Percentiles rank a stretch among this genome's conserved stretches.
Evolutionary conservation across 2,888 invertebrate species (phyloP).

Genomic region (Lottia scabra): DNA sequence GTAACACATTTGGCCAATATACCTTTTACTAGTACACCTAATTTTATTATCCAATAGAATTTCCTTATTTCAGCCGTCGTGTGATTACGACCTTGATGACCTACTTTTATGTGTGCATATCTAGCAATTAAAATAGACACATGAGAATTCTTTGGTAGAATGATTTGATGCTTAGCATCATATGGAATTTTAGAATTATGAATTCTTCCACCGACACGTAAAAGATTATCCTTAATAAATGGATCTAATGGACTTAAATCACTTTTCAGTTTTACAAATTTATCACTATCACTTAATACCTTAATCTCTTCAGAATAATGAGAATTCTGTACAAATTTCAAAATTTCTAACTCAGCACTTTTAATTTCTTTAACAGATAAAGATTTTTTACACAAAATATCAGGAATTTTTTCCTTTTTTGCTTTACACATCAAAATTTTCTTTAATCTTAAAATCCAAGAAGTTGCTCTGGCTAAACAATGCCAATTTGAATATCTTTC

Average conservation of each 20-base stretch:
- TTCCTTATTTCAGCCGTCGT: background rate
- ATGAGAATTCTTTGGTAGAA: slow-evolving; percentile 9
- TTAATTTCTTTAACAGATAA: too few species aligned
- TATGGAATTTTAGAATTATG: background rate
- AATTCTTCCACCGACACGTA: slow-evolving; percentile 6
- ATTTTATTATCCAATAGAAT: slow-evolving; percentile 11
- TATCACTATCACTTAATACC: background rate
- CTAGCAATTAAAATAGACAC: slow-evolving; percentile 10
- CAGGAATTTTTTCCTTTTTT: too few species aligned
- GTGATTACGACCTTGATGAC: too few species aligned
- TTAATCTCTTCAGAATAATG: background rate
- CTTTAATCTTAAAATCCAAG: too few species aligned
- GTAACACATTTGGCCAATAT: slow-evolving; percentile 5
- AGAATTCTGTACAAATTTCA: background rate
- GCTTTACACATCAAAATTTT: too few species aligned
- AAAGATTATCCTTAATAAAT: background rate
- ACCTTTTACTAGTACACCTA: background rate
- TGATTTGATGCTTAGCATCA: slow-evolving; percentile 10
- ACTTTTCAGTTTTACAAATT: background rate
- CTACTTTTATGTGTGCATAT: too few species aligned
- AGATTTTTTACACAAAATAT: too few species aligned
- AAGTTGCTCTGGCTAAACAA: too few species aligned
- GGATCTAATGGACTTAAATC: slow-evolving; percentile 1
- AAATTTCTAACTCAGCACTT: background rate
- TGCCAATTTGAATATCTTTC: too few species aligned